Base-by-base conservation (phyloP, 2,113 vertebrate species). In the Nycticorax nycticorax region DNA sequence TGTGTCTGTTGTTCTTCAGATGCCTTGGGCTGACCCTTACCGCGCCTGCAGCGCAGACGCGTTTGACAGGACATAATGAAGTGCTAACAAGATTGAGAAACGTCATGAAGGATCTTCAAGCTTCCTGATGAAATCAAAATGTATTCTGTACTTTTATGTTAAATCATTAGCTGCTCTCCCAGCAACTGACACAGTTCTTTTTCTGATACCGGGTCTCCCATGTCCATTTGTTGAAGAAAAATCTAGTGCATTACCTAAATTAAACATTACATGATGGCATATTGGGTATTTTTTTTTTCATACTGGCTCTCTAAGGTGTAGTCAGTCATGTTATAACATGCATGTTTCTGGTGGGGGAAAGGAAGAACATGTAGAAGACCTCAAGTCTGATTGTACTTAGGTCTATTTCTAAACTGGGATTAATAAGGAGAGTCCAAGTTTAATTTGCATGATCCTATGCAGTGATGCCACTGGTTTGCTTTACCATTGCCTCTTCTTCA, bases 41-140 rank as follows among this genome's bases (percentile, higher is more conserved):
- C 0, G 0, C 3, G 3, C 35, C 87, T 22, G 27, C 68, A 22
- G 59, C 2, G 5, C 47, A 66, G 26, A 33, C 16, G 11, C 1
- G 0, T 85, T 92, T 73, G 85, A 52, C 41, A 77, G 73, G 68
- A 48, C 16, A 9, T 16, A 79, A 47, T 22, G 39, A 94, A 83
- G 35, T 17, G 53, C 19, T 76, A 52, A 47, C 4, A 10, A 83
- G 79, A 20, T 11, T 60, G 78, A 75, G 47, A 89, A 85, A 74
- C 3, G 1, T 47, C 56, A 37, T 2, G 23, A 76, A 76, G 39
- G 50, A 48, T 48, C 63, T 55, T 84, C 17, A n/a, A 45, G 20
- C 37, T 21, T 66, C 85, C 69, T 33, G 17, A 53, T 39, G 56
- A 83, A 74, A 81, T 53, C n/a, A 73, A 56, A 72, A 47, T 14